These are phyloP conservation scores for Notodonta dromedarius DNA, from an alignment of 2,888 invertebrate species.

Conservation along the genomic window DNA sequence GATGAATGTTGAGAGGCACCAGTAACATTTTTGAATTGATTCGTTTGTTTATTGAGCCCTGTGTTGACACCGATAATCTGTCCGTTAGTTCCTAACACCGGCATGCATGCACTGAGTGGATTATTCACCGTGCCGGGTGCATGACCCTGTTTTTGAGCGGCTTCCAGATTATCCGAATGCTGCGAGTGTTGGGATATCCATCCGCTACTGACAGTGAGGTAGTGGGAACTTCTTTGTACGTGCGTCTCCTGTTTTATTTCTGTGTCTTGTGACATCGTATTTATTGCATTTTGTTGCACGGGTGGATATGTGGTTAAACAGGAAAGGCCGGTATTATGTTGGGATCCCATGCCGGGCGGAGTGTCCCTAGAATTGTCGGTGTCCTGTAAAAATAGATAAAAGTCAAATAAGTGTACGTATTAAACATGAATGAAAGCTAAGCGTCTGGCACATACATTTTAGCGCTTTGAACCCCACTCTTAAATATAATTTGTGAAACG, in stretches of 20 bases:
- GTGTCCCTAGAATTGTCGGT: conserved; percentile 59
- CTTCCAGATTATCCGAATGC: conserved; percentile 63
- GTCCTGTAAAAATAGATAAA: conserved; percentile 60
- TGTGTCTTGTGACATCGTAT: conserved; percentile 50
- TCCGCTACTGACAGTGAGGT: conserved; percentile 77
- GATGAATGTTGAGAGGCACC: conserved; percentile 44
- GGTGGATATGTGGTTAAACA: conserved; percentile 51
- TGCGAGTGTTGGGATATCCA: conserved; percentile 79
- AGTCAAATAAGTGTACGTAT: not conserved
- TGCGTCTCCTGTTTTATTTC: conserved; percentile 69
- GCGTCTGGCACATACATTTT: not conserved
- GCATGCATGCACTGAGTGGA: conserved; percentile 61
- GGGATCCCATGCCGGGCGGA: conserved; percentile 54
- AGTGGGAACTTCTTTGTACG: conserved; percentile 73
- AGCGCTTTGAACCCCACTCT: not conserved
- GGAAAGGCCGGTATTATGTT: conserved; percentile 53
- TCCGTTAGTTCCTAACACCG: conserved; percentile 83
- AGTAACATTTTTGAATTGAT: conserved; percentile 53
- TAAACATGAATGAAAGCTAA: not conserved
- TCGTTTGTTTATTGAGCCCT: conserved; percentile 60
- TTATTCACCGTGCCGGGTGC: conserved; percentile 44
- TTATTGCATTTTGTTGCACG: conserved; percentile 54
- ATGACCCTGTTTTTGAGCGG: conserved; percentile 55
- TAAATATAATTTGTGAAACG: too few species aligned
- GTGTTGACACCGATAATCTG: conserved; percentile 85